Conservation (phyloP, 2,888 invertebrate species). For the Aproaerema taeniolella region DNA sequence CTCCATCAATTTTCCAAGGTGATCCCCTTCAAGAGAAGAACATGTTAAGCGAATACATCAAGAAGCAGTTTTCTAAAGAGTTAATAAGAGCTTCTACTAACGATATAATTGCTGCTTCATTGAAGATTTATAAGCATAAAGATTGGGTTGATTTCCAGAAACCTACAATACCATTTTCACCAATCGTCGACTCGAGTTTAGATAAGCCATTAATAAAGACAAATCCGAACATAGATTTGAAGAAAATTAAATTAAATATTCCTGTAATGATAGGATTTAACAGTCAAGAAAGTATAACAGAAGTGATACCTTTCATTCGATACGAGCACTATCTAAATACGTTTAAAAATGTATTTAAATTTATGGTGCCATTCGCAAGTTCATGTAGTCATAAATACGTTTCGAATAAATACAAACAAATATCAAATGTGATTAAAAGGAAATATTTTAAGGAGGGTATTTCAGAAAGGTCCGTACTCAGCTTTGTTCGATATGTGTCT, state of each 20-base stretch:
- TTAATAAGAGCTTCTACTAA: slow-evolving; percentile 35
- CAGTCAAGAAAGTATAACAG: slow-evolving; percentile 67
- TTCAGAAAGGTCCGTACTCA: slow-evolving; percentile 40
- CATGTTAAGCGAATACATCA: slow-evolving; percentile 39
- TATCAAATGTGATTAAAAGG: slow-evolving; percentile 43
- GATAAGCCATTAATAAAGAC: slow-evolving; percentile 38
- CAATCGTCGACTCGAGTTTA: slow-evolving; percentile 40
- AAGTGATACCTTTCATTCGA: slow-evolving; percentile 57
- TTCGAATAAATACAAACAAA: slow-evolving; percentile 35
- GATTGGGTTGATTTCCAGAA: slow-evolving; percentile 54
- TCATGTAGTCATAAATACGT: slow-evolving; percentile 46
- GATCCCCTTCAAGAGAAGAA: slow-evolving; percentile 36
- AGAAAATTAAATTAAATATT: slow-evolving; percentile 29
- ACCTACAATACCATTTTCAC: slow-evolving; percentile 57
- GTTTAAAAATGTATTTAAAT: slow-evolving; percentile 48
- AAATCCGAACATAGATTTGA: slow-evolving; percentile 31
- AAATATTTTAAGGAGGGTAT: slow-evolving; percentile 48
- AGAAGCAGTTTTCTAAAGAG: slow-evolving; percentile 27
- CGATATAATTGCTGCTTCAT: slow-evolving; percentile 41
- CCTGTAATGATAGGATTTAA: slow-evolving; percentile 70
- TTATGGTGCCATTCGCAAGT: slow-evolving; percentile 56
- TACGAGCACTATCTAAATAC: slow-evolving; percentile 47
- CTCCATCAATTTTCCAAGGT: slow-evolving; percentile 52
- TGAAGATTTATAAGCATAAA: slow-evolving; percentile 46
- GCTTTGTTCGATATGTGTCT: slow-evolving; percentile 55